These are phyloP conservation scores for Phalacrocorax brasilianus DNA, from an alignment of 2,113 vertebrate species.

Conservation along the genomic window DNA sequence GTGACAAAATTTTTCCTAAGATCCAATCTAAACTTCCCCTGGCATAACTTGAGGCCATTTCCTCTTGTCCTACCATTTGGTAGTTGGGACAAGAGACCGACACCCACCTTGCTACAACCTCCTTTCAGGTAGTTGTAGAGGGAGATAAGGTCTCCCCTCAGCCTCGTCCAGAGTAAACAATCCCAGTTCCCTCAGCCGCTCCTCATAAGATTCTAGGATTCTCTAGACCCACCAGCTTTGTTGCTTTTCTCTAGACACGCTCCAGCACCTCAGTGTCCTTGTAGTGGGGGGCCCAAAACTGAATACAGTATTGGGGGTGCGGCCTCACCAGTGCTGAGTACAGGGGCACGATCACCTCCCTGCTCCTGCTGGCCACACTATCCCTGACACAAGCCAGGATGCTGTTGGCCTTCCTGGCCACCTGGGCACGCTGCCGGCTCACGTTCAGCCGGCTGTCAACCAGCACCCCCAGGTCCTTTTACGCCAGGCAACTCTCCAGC, in stretches of 20 bases:
- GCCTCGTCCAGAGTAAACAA: background rate
- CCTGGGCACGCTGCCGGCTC: background rate
- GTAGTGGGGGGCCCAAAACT: background rate
- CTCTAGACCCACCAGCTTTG: fast-evolving
- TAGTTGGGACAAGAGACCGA: background rate
- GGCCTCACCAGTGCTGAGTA: fast-evolving
- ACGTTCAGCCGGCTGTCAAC: fast-evolving
- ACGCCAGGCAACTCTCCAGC: background rate
- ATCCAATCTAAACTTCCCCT: background rate
- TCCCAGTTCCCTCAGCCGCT: background rate
- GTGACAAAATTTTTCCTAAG: background rate
- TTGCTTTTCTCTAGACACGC: fast-evolving
- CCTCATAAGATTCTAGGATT: background rate
- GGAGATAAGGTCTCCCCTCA: background rate
- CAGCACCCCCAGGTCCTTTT: background rate
- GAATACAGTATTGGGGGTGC: background rate
- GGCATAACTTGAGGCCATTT: background rate
- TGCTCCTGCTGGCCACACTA: fast-evolving
- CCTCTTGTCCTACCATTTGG: fast-evolving
- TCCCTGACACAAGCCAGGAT: background rate
- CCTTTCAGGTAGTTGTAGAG: background rate
- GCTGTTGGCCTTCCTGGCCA: fast-evolving
- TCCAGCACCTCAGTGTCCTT: background rate
- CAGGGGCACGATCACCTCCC: fast-evolving
- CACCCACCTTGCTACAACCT: background rate